phyloP scores from a whole-genome alignment of 2,888 invertebrate species.

The Arctia plantaginis region DNA sequence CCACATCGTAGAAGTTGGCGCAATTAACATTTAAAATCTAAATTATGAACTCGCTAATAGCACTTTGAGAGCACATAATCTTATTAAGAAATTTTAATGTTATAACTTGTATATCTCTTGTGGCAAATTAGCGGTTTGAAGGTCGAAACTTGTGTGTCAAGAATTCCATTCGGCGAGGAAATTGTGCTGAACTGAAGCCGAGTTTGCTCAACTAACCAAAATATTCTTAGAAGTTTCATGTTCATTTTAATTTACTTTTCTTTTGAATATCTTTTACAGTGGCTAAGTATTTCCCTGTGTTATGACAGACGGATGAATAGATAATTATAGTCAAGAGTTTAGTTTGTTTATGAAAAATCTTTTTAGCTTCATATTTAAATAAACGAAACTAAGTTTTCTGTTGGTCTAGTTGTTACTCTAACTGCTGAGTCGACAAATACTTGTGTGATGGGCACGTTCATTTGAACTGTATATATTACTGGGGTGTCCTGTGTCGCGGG shows the following conservation, averaged over 20 bases:
- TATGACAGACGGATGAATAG: not conserved
- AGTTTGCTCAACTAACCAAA: conserved; percentile 12
- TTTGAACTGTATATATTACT: too few species aligned
- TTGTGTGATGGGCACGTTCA: too few species aligned
- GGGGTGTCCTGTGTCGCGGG: too few species aligned
- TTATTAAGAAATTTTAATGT: conserved; percentile 14
- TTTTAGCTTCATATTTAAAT: not conserved
- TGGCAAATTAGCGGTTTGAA: conserved; percentile 23
- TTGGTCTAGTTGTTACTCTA: too few species aligned
- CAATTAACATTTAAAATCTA: conserved; percentile 2
- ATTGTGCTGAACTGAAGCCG: not conserved
- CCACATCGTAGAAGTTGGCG: not conserved
- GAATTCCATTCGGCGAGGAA: not conserved
- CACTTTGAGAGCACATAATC: conserved; percentile 8
- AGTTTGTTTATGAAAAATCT: not conserved
- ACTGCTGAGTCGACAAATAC: too few species aligned
- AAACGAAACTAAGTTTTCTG: too few species aligned
- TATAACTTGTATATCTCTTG: conserved; percentile 20
- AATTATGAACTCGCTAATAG: conserved; percentile 7
- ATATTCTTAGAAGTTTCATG: conserved; percentile 30
- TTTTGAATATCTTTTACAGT: conserved; percentile 44
- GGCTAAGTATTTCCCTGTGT: conserved; percentile 17
- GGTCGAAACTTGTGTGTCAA: conserved; percentile 20
- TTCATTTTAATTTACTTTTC: conserved; percentile 36
- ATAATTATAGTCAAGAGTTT: not conserved